phyloP scores from a whole-genome alignment of 2,797 vertebrate genomes.

The Paedocypris micromegethes region DNA sequence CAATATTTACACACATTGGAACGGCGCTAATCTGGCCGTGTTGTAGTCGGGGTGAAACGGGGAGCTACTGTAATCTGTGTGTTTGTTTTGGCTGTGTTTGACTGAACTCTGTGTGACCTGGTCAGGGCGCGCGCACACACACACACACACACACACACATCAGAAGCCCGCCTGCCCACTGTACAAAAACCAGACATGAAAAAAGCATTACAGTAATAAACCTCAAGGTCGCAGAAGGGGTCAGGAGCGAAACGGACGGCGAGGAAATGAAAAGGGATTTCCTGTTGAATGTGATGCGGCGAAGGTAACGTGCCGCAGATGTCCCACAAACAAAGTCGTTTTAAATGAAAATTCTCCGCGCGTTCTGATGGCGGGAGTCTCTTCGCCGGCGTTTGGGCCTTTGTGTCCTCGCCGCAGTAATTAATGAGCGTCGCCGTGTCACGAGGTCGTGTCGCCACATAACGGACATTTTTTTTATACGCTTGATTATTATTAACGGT shows the following conservation, averaged over 20 bases:
- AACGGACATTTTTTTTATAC: too few relatives aligned
- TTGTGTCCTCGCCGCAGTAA: too few relatives aligned
- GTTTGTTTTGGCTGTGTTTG: conserved; percentile 44
- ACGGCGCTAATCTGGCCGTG: too few relatives aligned
- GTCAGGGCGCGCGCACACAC: conserved; percentile 9
- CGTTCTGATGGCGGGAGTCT: too few relatives aligned
- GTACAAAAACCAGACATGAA: conserved; percentile 25
- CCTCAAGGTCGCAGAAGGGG: conserved; percentile 16
- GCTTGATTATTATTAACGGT: too few relatives aligned
- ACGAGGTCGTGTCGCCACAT: too few relatives aligned
- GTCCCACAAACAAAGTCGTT: not conserved
- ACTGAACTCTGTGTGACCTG: conserved; percentile 44
- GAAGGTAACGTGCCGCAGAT: not conserved
- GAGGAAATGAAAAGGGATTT: conserved; percentile 31
- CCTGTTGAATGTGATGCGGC: conserved; percentile 20
- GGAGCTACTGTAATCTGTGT: not conserved
- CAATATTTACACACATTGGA: too few relatives aligned
- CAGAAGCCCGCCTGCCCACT: conserved; percentile 14
- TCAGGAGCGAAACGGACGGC: not conserved
- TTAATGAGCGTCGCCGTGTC: too few relatives aligned
- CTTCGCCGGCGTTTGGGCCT: too few relatives aligned
- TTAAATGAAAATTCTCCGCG: too few relatives aligned
- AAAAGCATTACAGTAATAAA: conserved; percentile 39
- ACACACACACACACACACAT: conserved; percentile 9
- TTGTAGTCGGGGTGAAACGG: too few relatives aligned